These are phyloP conservation scores for Porphyrio hochstetteri DNA, from an alignment of 2,113 vertebrate species.

Conservation along the genomic window DNA sequence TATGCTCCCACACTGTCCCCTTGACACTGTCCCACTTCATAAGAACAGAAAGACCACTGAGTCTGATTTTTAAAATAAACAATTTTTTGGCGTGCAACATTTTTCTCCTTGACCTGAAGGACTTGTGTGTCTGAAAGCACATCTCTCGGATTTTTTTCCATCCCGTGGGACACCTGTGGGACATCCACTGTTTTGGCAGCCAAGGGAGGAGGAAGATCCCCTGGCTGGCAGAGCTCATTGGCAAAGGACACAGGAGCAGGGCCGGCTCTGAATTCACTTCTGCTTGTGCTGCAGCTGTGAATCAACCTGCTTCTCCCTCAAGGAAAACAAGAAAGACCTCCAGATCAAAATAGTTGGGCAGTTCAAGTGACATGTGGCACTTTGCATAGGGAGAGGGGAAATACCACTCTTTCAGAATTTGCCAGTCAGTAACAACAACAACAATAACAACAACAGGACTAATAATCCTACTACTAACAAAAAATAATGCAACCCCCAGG, in stretches of 20 bases:
- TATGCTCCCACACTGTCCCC: background rate
- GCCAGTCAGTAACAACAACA: background rate
- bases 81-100: accelerated
- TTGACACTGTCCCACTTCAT: background rate
- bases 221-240: background rate
- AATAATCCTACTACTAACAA: background rate
- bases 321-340: background rate
- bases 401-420: background rate
- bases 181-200: background rate
- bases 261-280: background rate
- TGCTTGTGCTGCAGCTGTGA: background rate
- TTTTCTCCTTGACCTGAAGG: background rate
- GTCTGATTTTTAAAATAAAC: slow-evolving; percentile 4
- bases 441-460: background rate
- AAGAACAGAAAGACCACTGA: background rate
- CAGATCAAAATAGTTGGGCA: background rate
- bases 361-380: background rate
- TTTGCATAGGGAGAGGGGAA: background rate
- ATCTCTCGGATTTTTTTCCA: background rate
- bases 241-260: background rate
- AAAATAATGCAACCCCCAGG: background rate
- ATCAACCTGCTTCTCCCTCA: background rate
- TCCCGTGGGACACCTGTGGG: background rate
- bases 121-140: background rate
- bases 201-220: background rate